Conservation (phyloP, 2,113 vertebrate genomes). For the Formicarius rufipectus region DNA sequence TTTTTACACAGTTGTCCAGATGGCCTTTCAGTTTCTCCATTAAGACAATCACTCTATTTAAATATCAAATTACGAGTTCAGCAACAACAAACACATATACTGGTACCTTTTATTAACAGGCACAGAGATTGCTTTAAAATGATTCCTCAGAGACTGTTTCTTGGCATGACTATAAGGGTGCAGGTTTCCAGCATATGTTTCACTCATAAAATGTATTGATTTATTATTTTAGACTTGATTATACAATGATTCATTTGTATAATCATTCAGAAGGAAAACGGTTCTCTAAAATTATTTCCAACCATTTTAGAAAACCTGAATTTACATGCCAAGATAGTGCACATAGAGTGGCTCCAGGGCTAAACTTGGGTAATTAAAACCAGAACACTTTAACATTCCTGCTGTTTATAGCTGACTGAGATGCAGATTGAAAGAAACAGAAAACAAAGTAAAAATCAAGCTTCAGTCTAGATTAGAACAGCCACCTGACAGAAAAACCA, state of each 20-base stretch:
- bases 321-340: not conserved
- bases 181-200: not conserved
- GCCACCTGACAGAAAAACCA: not conserved
- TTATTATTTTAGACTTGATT: not conserved
- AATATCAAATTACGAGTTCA: not conserved
- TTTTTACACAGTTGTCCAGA: not conserved
- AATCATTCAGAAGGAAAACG: not conserved
- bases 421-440: not conserved
- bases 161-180: not conserved
- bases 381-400: not conserved
- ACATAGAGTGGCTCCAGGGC: not conserved
- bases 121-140: not conserved
- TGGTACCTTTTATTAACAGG: not conserved
- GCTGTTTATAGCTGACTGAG: not conserved
- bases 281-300: not conserved
- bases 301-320: not conserved
- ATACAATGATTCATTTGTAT: not conserved
- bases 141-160: not conserved
- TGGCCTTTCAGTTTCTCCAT: not conserved
- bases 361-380: not conserved
- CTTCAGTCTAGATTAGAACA: not conserved
- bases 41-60: not conserved
- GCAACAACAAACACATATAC: not conserved
- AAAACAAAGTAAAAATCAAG: not conserved
- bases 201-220: not conserved